These are phyloP conservation scores for Megamerina dolium DNA, from an alignment of 2,888 invertebrate species.

Conservation along the genomic window DNA sequence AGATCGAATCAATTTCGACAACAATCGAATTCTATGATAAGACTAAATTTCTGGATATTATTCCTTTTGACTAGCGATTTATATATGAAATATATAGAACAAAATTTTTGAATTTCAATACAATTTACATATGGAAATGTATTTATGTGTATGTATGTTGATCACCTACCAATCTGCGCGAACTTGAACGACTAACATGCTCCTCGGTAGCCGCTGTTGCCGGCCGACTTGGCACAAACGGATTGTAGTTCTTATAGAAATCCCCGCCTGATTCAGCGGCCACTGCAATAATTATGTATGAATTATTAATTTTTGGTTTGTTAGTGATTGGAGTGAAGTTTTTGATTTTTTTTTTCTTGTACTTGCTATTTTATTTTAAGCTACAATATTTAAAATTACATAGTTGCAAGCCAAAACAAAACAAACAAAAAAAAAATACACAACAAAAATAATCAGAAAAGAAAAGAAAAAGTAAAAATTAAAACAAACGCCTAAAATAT, in stretches of 20 bases:
- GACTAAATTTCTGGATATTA: too few species aligned
- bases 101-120: constrained; percentile 35
- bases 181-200: constrained; percentile 46
- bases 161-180: constrained; percentile 63
- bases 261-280: constrained; percentile 76
- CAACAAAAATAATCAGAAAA: constrained; percentile 10
- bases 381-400: constrained; percentile 8
- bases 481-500: too few species aligned
- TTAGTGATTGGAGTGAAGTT: not conserved
- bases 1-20: too few species aligned
- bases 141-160: constrained; percentile 3
- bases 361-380: constrained; percentile 12
- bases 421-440: constrained; percentile 13
- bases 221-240: constrained; percentile 57
- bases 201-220: constrained; percentile 49
- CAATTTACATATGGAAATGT: constrained; percentile 12
- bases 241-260: constrained; percentile 76
- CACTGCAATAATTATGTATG: constrained; percentile 59
- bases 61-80: too few species aligned
- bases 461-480: too few species aligned
- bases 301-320: constrained; percentile 41
- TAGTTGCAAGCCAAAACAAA: constrained; percentile 15
- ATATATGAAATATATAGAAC: constrained; percentile 33
- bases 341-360: constrained; percentile 5
- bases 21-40: too few species aligned